Evolutionary conservation across 2,797 vertebrate species (phyloP).

Genomic region (Falco naumanni): DNA sequence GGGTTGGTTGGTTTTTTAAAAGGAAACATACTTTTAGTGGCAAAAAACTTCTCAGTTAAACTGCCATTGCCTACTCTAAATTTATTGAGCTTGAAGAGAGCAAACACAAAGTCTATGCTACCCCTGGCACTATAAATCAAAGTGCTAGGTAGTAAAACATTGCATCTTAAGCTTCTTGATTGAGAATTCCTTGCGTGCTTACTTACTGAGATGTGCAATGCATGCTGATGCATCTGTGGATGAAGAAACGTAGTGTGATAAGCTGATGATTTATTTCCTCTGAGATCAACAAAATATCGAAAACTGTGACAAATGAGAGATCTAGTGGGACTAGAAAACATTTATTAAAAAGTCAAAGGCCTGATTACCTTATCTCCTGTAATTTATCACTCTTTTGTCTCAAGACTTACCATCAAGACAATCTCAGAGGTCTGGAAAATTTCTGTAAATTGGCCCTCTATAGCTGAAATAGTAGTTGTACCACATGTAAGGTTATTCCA

Average conservation of each 20-base stretch:
- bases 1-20: background rate
- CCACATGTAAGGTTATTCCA: background rate
- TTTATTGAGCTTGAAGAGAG: constrained; percentile 2
- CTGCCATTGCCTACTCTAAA: background rate
- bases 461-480: background rate
- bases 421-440: background rate
- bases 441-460: background rate
- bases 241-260: constrained; percentile 54
- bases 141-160: background rate
- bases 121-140: constrained; percentile 1
- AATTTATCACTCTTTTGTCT: constrained; percentile 62
- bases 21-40: background rate
- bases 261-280: constrained; percentile 64
- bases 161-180: background rate
- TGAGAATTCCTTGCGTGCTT: constrained; percentile 44
- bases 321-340: constrained; percentile 41
- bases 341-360: constrained; percentile 64
- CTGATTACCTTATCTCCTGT: constrained; percentile 37
- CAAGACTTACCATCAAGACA: constrained; percentile 8
- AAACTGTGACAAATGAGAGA: constrained; percentile 58
- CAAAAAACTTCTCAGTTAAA: background rate
- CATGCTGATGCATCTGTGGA: constrained; percentile 14
- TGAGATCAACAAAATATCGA: constrained; percentile 41
- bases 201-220: constrained; percentile 13
- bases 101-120: background rate